phyloP scores from a whole-genome alignment of 2,113 vertebrate species.

The Rhinolophus sinicus region DNA sequence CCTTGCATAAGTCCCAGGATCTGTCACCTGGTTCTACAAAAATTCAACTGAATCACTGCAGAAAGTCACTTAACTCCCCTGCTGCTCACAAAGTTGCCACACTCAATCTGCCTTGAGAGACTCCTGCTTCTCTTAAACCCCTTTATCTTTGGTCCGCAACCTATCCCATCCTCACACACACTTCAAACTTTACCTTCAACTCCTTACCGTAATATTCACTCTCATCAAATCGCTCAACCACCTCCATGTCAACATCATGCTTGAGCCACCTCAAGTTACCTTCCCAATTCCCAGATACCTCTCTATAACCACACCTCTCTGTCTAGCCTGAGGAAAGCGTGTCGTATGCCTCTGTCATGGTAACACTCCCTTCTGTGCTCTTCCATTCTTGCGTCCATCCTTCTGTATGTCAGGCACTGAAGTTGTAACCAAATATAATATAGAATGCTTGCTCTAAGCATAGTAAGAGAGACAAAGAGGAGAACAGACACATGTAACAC shows the following conservation, averaged over 20 bases:
- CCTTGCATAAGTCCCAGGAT: neutral
- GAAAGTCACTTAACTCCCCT: neutral
- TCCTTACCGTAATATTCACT: neutral
- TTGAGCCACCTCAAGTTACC: neutral
- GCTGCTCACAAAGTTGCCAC: neutral
- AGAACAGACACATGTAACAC: neutral
- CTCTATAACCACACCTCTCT: neutral
- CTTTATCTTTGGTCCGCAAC: neutral
- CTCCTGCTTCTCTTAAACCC: neutral
- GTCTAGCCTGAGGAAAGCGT: neutral
- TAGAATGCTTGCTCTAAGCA: neutral
- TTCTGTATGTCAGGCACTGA: neutral
- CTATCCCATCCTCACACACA: neutral
- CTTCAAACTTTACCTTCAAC: neutral
- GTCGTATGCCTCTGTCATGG: accelerated
- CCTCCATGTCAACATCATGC: neutral
- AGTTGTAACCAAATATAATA: neutral
- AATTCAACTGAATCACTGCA: neutral
- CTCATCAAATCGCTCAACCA: neutral
- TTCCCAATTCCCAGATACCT: neutral
- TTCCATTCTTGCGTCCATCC: neutral
- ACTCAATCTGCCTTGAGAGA: neutral
- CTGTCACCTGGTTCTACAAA: neutral
- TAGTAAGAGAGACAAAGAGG: neutral
- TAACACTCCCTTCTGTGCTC: neutral